These are phyloP conservation scores for Spilarctia lutea DNA, from an alignment of 2,888 invertebrate species.

Conservation along the genomic window DNA sequence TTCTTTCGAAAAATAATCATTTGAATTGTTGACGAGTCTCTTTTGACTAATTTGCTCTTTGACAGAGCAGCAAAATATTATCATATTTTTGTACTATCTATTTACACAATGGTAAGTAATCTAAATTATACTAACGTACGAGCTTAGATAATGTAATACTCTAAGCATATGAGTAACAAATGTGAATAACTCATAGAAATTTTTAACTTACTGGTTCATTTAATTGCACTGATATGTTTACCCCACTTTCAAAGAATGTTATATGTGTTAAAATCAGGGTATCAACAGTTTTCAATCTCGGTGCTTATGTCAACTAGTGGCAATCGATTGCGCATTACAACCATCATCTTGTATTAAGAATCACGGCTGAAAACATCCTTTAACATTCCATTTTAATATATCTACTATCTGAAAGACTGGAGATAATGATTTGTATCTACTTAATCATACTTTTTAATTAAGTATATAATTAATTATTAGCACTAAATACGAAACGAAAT, in stretches of 20 bases:
- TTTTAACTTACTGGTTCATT: not conserved
- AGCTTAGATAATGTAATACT: no score
- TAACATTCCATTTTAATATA: constrained; percentile 1
- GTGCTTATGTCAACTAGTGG: not conserved
- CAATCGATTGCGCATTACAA: not conserved
- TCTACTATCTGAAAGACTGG: not conserved
- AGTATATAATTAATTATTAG: not conserved
- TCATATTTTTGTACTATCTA: constrained; percentile 43
- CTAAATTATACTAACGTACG: not conserved
- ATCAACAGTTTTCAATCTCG: not conserved
- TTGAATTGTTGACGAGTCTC: not conserved
- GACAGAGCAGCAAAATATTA: not conserved
- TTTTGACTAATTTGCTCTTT: not conserved
- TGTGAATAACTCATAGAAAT: not conserved
- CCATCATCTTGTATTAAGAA: no score
- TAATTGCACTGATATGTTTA: not conserved
- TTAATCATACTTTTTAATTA: not conserved
- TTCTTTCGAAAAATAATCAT: not conserved
- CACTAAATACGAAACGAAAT: not conserved
- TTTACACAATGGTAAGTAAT: constrained; percentile 5
- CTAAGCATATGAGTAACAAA: not conserved
- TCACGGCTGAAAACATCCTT: not conserved
- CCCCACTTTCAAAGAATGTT: not conserved
- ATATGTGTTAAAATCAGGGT: not conserved
- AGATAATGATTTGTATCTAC: not conserved